phyloP scores from a whole-genome alignment of 2,797 vertebrate genomes.

The Crocodylus rhombifer region DNA sequence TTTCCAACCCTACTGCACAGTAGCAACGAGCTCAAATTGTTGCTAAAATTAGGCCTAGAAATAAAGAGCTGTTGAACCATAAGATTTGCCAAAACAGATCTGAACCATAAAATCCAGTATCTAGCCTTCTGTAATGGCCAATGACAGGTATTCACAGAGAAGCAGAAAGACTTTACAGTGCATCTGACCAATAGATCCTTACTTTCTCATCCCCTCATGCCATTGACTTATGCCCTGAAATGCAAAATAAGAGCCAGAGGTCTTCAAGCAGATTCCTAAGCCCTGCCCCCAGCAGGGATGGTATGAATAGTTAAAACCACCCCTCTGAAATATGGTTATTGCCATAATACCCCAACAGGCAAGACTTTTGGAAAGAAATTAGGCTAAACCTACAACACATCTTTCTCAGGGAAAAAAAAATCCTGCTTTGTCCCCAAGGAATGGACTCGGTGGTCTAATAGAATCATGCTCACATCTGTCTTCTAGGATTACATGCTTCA shows the following conservation, averaged over 20 bases:
- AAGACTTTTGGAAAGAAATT: slow-evolving; percentile 56
- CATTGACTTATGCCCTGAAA: not conserved
- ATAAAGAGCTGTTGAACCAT: not conserved
- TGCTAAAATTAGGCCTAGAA: not conserved
- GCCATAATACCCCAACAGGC: slow-evolving; percentile 54
- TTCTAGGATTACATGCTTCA: slow-evolving; percentile 23
- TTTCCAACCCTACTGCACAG: no score
- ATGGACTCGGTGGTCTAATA: slow-evolving; percentile 48
- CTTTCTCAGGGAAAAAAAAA: slow-evolving; percentile 69
- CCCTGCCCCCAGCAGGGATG: not conserved
- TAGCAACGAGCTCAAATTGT: no score
- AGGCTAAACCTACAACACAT: slow-evolving; percentile 35
- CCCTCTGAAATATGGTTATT: slow-evolving; percentile 34
- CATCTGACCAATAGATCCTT: not conserved
- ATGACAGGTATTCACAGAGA: not conserved
- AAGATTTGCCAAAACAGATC: slow-evolving; percentile 24
- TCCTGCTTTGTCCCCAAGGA: slow-evolving; percentile 64
- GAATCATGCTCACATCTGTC: slow-evolving; percentile 58
- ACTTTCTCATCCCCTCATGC: no score
- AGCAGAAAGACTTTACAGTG: not conserved
- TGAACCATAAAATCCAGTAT: not conserved
- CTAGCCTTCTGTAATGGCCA: no score
- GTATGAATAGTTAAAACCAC: fast-evolving
- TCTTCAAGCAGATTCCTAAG: not conserved
- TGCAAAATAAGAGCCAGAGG: not conserved